Conservation (phyloP, 2,113 vertebrate genomes). For the Blennius ocellaris region DNA sequence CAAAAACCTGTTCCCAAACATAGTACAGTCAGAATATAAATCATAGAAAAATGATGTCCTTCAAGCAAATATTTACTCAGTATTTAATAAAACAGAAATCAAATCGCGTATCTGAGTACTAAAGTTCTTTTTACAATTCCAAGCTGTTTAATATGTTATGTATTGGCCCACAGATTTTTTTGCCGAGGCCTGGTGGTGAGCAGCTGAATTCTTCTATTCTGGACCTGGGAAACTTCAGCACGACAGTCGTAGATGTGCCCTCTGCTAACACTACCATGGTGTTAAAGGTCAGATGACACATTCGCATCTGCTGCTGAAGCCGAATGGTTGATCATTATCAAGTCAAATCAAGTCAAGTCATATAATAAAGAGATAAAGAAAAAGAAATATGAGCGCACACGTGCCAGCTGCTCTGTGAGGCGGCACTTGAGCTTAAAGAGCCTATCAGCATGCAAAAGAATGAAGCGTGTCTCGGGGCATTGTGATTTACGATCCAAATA, state of each 20-base stretch:
- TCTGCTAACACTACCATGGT: slow-evolving; percentile 81
- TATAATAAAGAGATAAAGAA: no score
- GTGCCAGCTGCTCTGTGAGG: neutral
- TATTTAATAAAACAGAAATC: no score
- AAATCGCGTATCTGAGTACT: no score
- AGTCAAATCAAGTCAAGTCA: neutral
- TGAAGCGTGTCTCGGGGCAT: no score
- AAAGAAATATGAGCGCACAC: no score
- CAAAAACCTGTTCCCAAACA: no score
- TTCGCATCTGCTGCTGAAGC: neutral
- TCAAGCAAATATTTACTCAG: no score
- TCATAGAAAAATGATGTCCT: neutral
- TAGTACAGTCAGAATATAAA: no score
- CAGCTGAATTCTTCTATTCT: slow-evolving; percentile 78
- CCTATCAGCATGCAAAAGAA: neutral
- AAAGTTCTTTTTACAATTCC: no score
- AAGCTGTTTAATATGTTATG: neutral
- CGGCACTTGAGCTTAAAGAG: neutral
- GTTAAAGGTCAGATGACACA: slow-evolving; percentile 73
- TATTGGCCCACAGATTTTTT: slow-evolving; percentile 81
- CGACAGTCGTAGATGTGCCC: slow-evolving; percentile 83
- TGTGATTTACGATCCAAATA: no score
- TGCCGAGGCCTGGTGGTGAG: slow-evolving; percentile 78
- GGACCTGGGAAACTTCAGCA: slow-evolving; percentile 84
- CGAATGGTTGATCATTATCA: neutral